These are phyloP conservation scores for Pogonus chalceus DNA, from an alignment of 1,140 invertebrate genomes.

Conservation along the genomic window DNA sequence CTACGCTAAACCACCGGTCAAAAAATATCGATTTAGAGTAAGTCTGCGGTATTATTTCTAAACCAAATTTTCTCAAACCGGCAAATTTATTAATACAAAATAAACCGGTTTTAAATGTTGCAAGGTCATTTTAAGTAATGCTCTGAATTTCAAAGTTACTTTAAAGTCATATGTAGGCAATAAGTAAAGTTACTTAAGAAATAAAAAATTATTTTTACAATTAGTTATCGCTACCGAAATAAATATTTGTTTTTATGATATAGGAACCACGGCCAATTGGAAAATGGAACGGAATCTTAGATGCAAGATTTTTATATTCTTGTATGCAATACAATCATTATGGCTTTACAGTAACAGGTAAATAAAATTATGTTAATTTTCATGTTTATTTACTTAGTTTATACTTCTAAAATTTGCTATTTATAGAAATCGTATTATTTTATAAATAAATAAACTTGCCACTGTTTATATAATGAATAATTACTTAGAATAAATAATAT, in stretches of 20 bases:
- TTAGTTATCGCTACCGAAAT: neutral
- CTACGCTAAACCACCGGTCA: constrained; percentile 17
- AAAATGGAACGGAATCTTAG: constrained; percentile 35
- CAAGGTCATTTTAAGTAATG: too few species aligned
- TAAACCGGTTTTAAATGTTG: too few species aligned
- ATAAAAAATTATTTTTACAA: neutral
- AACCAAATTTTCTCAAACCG: neutral
- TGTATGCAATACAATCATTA: constrained; percentile 3
- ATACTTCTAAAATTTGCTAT: too few species aligned
- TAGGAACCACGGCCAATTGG: constrained; percentile 36
- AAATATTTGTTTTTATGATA: constrained; percentile 8
- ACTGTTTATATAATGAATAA: too few species aligned
- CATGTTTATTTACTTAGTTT: neutral
- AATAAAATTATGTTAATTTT: too few species aligned
- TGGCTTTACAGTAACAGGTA: neutral
- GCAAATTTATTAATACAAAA: too few species aligned
- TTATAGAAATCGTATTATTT: too few species aligned
- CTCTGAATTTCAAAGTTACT: too few species aligned
- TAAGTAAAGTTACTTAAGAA: neutral
- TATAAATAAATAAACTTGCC: too few species aligned
- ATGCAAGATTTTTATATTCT: constrained; percentile 24
- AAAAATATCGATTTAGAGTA: constrained; percentile 18
- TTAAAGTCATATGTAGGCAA: too few species aligned
- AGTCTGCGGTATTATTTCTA: too few species aligned
- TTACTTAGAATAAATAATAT: too few species aligned